phyloP scores from a whole-genome alignment of 2,888 invertebrate species.

The Caenorhabditis sp. region DNA sequence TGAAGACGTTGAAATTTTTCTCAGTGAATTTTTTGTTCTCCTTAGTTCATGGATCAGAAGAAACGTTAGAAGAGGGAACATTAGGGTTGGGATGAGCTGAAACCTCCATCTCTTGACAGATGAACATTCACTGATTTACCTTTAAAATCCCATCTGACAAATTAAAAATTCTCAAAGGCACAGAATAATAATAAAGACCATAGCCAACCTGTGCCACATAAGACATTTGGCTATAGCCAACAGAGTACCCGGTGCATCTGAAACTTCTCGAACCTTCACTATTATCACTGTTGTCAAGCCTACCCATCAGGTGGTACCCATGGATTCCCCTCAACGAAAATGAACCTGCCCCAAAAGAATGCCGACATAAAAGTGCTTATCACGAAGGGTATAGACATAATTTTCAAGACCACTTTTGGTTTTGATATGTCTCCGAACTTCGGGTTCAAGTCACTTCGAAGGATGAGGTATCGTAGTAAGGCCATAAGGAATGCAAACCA shows the following conservation, averaged over 20 bases:
- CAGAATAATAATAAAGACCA: neutral
- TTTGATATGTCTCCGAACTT: neutral
- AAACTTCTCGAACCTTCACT: neutral
- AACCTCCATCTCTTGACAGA: neutral
- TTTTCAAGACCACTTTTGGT: neutral
- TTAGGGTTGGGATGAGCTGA: neutral
- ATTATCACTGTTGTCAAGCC: neutral
- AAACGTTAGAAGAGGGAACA: conserved; percentile 3
- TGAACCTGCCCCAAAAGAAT: neutral
- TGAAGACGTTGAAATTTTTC: neutral
- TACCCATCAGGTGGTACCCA: neutral
- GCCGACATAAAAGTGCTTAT: neutral
- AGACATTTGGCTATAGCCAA: neutral
- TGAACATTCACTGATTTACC: neutral
- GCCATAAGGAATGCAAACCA: conserved; percentile 3
- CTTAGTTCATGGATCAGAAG: neutral
- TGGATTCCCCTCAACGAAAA: neutral
- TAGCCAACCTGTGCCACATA: neutral
- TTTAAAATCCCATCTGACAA: conserved; percentile 3
- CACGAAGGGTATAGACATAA: neutral
- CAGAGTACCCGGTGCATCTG: neutral
- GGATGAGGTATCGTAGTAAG: neutral
- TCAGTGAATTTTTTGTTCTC: neutral
- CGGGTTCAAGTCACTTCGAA: conserved; percentile 8
- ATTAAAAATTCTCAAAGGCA: conserved; percentile 1